A percentile compares a stretch with the other conserved stretches of the same genome.
Conservation (phyloP, 2,888 invertebrate species). For the Esperia sulphurella region DNA sequence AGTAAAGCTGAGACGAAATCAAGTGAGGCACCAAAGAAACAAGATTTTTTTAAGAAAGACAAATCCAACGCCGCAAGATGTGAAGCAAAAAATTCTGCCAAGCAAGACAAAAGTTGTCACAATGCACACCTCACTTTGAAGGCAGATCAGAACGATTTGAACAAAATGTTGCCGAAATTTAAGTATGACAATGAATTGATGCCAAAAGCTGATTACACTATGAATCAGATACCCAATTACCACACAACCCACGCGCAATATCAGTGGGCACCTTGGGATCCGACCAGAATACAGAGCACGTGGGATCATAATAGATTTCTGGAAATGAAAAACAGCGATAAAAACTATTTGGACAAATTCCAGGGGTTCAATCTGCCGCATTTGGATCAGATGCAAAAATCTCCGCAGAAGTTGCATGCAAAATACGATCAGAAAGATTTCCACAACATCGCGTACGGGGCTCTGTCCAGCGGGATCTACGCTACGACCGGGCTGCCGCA, state of each 20-base stretch:
- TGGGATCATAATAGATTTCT: constrained; percentile 77
- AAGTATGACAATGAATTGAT: constrained; percentile 76
- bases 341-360: constrained; percentile 80
- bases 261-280: constrained; percentile 82
- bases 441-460: constrained; percentile 68
- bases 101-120: constrained; percentile 67
- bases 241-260: constrained; percentile 82
- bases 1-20: constrained; percentile 59
- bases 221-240: constrained; percentile 84
- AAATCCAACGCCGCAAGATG: constrained; percentile 61
- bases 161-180: constrained; percentile 74
- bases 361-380: constrained; percentile 79
- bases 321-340: constrained; percentile 71
- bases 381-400: constrained; percentile 79
- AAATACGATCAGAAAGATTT: constrained; percentile 73
- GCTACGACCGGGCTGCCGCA: constrained; percentile 61
- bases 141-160: constrained; percentile 70
- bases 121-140: constrained; percentile 52
- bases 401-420: constrained; percentile 79
- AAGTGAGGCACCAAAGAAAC: constrained; percentile 66
- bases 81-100: constrained; percentile 57
- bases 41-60: constrained; percentile 75
- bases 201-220: constrained; percentile 80
- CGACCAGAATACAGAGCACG: constrained; percentile 63
- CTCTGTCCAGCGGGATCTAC: constrained; percentile 61